A percentile compares a stretch with the other conserved stretches of the same genome.
These are phyloP conservation scores for Chymomyza amoena DNA, from an alignment of 2,888 invertebrate genomes.

Conservation along the genomic window DNA sequence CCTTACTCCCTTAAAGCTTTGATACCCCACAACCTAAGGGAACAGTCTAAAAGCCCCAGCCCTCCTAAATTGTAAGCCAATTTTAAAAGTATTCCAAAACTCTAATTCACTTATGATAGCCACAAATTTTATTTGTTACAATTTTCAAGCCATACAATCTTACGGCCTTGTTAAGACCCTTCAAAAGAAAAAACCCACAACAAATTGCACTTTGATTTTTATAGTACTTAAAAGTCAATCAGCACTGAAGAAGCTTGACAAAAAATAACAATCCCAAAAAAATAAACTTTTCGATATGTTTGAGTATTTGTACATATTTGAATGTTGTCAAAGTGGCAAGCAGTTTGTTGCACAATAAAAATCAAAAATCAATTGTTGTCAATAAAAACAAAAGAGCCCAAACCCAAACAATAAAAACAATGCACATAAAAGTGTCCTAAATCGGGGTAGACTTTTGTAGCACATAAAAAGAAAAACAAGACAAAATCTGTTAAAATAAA, in stretches of 20 bases:
- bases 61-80: not conserved
- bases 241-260: conserved; percentile 13
- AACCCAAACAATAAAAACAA: conserved; percentile 26
- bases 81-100: not conserved
- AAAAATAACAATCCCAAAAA: conserved; percentile 25
- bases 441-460: conserved; percentile 16
- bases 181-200: conserved; percentile 13
- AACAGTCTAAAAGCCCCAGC: not conserved
- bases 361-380: conserved; percentile 35
- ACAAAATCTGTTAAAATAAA: conserved; percentile 23
- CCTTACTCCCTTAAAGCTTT: too few relatives aligned
- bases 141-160: conserved; percentile 9
- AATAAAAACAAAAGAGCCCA: conserved; percentile 2
- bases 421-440: conserved; percentile 26
- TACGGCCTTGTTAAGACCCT: conserved; percentile 2
- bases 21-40: too few relatives aligned
- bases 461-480: conserved; percentile 26
- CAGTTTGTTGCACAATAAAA: conserved; percentile 47
- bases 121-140: not conserved
- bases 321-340: conserved; percentile 23
- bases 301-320: conserved; percentile 22
- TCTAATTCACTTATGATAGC: not conserved
- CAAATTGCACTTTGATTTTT: conserved; percentile 46
- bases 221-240: conserved; percentile 51
- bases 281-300: conserved; percentile 43